phyloP scores from a whole-genome alignment of 2,797 vertebrate genomes.

The Otolemur crassicaudatus region DNA sequence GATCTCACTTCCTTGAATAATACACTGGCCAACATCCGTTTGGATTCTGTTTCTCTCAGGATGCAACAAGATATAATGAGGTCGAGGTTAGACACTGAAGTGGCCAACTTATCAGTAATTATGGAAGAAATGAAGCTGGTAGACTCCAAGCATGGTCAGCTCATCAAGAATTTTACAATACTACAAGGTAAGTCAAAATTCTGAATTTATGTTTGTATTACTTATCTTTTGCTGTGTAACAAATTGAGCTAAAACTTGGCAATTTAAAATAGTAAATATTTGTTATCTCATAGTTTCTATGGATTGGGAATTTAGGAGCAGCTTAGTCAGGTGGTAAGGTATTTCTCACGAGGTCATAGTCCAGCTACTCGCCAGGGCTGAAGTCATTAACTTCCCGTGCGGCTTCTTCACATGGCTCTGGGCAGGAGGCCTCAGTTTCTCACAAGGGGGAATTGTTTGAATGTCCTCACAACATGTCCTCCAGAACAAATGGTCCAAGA shows the following conservation, averaged over 20 bases:
- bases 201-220: background rate
- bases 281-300: conserved; percentile 20
- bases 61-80: conserved; percentile 94
- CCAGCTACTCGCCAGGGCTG: background rate
- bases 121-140: conserved; percentile 99
- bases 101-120: conserved; percentile 94
- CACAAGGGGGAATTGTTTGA: background rate
- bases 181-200: conserved; percentile 92
- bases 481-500: background rate
- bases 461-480: background rate
- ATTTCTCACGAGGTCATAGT: background rate
- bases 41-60: conserved; percentile 90
- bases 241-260: background rate
- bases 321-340: background rate
- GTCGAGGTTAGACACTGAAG: conserved; percentile 94
- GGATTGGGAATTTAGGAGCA: background rate
- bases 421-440: background rate
- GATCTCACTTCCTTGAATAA: conserved; percentile 93
- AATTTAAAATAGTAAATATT: background rate
- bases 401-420: background rate
- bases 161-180: conserved; percentile 98
- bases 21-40: conserved; percentile 91
- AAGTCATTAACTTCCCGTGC: background rate
- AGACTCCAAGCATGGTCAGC: conserved; percentile 96
- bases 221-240: background rate